phyloP scores from a whole-genome alignment of 2,888 invertebrate genomes.

The Chalcis sispes region DNA sequence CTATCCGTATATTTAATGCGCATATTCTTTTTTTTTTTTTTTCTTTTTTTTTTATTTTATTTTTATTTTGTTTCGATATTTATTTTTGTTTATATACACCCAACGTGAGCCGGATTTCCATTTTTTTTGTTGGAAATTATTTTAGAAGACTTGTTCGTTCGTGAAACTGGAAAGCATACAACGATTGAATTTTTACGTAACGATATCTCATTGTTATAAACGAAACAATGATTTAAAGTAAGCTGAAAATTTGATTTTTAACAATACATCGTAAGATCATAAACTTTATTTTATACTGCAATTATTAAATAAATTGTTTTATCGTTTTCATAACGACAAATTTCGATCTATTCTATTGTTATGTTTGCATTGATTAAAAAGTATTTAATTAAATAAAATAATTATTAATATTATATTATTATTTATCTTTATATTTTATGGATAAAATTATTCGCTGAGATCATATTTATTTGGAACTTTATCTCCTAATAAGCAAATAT shows the following conservation, averaged over 20 bases:
- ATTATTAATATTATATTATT: constrained; percentile 55
- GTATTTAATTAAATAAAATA: not conserved
- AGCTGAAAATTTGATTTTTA: not conserved
- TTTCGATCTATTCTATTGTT: not conserved
- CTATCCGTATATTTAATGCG: constrained; percentile 50
- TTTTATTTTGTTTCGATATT: too few species aligned
- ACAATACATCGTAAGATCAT: not conserved
- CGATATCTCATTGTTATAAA: not conserved
- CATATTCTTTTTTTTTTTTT: constrained; percentile 32
- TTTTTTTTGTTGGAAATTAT: constrained; percentile 12
- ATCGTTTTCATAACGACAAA: constrained; percentile 1
- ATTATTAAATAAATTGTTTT: not conserved
- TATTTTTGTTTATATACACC: constrained; percentile 53
- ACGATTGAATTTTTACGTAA: constrained; percentile 12
- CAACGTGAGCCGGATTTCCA: constrained; percentile 22
- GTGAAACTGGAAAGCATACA: constrained; percentile 43
- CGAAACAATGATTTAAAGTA: not conserved
- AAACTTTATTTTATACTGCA: not conserved
- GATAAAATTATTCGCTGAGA: constrained; percentile 50
- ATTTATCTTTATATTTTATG: constrained; percentile 21
- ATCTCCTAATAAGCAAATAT: constrained; percentile 29
- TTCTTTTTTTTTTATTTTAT: too few species aligned
- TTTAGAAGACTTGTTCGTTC: constrained; percentile 44
- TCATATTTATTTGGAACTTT: constrained; percentile 43
- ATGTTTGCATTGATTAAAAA: not conserved